Percentiles rank a stretch among this genome's conserved stretches.
Evolutionary conservation across 2,797 vertebrate genomes (phyloP).

Genomic region (Acestrorhynchus altus): DNA sequence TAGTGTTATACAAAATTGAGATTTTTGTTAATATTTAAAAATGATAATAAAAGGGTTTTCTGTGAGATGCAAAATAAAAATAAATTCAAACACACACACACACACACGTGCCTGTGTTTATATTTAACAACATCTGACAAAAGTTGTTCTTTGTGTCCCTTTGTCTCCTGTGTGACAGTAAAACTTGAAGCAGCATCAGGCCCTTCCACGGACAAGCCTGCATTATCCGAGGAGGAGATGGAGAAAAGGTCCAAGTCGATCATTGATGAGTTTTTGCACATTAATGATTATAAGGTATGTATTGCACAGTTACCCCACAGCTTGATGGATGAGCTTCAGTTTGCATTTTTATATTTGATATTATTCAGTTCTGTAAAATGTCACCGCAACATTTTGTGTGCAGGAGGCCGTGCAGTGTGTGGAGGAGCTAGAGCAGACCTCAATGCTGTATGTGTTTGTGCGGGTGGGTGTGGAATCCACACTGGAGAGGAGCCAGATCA

Average conservation of each 20-base stretch:
- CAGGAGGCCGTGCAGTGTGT: constrained; percentile 97
- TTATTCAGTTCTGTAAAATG: neutral
- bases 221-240: constrained; percentile 87
- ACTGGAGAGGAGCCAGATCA: constrained; percentile 94
- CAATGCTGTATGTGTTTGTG: constrained; percentile 87
- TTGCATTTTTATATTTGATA: neutral
- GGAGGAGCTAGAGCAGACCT: constrained; percentile 86
- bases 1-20: no score
- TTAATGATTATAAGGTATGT: constrained; percentile 94
- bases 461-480: constrained; percentile 93
- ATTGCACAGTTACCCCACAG: neutral
- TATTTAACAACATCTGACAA: neutral
- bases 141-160: neutral
- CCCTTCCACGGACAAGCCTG: constrained; percentile 78
- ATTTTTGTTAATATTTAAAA: no score
- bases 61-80: no score
- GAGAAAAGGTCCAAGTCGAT: constrained; percentile 93
- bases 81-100: no score
- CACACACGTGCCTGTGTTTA: no score
- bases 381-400: neutral
- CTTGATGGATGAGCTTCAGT: neutral
- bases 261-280: constrained; percentile 98
- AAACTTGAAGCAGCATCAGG: constrained; percentile 82
- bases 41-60: no score
- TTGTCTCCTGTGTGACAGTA: constrained; percentile 67